phyloP scores from a whole-genome alignment of 1,140 invertebrate species.

The Zaprionus tsacasi region DNA sequence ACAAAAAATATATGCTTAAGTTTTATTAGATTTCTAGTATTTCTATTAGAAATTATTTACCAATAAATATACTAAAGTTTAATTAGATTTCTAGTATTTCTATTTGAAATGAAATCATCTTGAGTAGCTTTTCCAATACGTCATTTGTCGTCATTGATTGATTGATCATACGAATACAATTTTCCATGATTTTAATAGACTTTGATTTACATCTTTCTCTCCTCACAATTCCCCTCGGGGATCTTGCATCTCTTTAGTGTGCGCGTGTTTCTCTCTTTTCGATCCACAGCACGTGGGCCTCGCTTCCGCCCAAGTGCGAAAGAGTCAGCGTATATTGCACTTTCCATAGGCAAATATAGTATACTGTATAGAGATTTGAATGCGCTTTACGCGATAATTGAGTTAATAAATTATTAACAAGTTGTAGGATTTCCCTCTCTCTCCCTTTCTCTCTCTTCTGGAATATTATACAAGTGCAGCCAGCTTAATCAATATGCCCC shows the following conservation, averaged over 20 bases:
- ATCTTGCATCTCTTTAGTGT: not conserved
- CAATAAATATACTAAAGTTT: not conserved
- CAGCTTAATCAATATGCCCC: conserved; percentile 15
- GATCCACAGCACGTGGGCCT: not conserved
- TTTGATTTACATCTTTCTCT: conserved; percentile 20
- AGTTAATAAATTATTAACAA: conserved; percentile 74
- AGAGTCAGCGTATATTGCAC: conserved; percentile 58
- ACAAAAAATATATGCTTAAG: not conserved
- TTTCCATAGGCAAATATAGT: conserved; percentile 43
- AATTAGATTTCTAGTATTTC: not conserved
- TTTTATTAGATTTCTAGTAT: not conserved
- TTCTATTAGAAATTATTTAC: not conserved
- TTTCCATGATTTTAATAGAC: conserved; percentile 7
- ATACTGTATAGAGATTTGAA: conserved; percentile 54
- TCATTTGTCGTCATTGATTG: conserved; percentile 16
- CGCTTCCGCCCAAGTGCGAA: conserved; percentile 17
- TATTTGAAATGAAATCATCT: not conserved
- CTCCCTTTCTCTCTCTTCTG: too few relatives aligned
- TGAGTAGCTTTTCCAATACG: not conserved
- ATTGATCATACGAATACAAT: conserved; percentile 26
- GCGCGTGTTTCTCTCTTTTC: conserved; percentile 48
- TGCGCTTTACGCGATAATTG: conserved; percentile 75
- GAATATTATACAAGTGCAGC: not conserved
- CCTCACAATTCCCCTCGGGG: not conserved
- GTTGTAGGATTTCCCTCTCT: conserved; percentile 6